Percentiles rank a stretch among this genome's conserved stretches.
phyloP scores from a whole-genome alignment of 2,888 invertebrate species.

The Euzetes globulus region DNA sequence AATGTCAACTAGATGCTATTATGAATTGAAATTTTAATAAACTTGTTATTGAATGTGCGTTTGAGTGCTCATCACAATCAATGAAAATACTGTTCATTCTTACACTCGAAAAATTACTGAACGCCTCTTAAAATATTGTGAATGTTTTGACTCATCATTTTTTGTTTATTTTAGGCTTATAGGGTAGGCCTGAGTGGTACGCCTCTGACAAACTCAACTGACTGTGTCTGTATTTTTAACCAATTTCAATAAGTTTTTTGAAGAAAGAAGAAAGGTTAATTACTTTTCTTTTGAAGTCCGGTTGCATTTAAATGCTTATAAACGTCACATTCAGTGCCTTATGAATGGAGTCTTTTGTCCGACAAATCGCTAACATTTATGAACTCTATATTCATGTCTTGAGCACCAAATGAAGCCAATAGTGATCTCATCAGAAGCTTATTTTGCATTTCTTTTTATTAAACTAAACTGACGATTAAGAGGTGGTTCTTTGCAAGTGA shows the following conservation, averaged over 20 bases:
- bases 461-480: slow-evolving; percentile 10
- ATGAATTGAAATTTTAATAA: no score
- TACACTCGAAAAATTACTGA: neutral
- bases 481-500: neutral
- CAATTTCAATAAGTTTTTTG: neutral
- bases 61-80: neutral
- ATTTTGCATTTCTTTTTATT: slow-evolving; percentile 28
- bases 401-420: slow-evolving; percentile 17
- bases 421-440: slow-evolving; percentile 25
- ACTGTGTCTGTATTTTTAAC: slow-evolving; percentile 13
- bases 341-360: slow-evolving; percentile 22
- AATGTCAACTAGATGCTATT: no score
- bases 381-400: slow-evolving; percentile 14
- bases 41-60: no score
- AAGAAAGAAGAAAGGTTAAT: slow-evolving; percentile 23
- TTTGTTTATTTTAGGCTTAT: neutral
- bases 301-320: slow-evolving; percentile 25
- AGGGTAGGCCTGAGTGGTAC: slow-evolving; percentile 4
- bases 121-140: neutral
- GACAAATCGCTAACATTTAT: slow-evolving; percentile 6
- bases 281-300: neutral
- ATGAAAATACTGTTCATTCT: neutral
- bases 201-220: neutral
- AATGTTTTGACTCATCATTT: neutral
- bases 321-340: slow-evolving; percentile 1